phyloP scores from a whole-genome alignment of 2,797 vertebrate species.

The Hyperoplus lanceolatus region DNA sequence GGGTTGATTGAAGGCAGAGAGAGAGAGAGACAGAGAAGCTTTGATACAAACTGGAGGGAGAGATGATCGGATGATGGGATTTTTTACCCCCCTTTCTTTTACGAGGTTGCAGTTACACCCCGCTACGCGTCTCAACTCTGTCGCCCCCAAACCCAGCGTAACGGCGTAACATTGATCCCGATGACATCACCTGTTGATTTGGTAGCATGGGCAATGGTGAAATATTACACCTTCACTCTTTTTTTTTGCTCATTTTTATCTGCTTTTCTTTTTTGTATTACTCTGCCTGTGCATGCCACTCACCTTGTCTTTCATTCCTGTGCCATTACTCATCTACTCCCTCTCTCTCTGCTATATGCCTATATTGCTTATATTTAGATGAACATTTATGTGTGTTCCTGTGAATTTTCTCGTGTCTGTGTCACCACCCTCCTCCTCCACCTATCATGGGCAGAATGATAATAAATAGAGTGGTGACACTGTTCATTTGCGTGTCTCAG shows the following conservation, averaged over 20 bases:
- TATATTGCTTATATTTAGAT: conserved; percentile 22
- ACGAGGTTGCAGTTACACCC: conserved; percentile 39
- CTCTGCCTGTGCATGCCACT: conserved; percentile 27
- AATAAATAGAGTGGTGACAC: conserved; percentile 29
- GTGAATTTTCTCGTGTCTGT: neutral
- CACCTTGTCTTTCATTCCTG: conserved; percentile 42
- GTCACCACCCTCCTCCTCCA: neutral
- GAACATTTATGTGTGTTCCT: conserved; percentile 16
- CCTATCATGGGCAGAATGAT: conserved; percentile 11
- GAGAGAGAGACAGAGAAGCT: conserved; percentile 53
- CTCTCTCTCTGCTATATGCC: conserved; percentile 18
- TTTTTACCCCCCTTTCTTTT: conserved; percentile 22
- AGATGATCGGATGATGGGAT: conserved; percentile 71
- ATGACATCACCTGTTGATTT: conserved; percentile 80
- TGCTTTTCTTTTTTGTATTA: neutral
- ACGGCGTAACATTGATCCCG: conserved; percentile 49
- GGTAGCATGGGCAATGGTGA: conserved; percentile 22
- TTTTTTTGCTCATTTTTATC: neutral
- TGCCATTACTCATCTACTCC: conserved; percentile 46
- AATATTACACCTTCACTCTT: conserved; percentile 18
- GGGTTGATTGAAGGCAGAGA: too few species aligned
- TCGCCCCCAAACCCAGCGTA: conserved; percentile 44
- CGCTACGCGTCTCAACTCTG: conserved; percentile 24
- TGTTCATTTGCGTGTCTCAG: conserved; percentile 40
- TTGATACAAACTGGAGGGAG: conserved; percentile 44